Evolutionary conservation across 2,888 invertebrate species (phyloP).

Genomic region (Odontothrips loti): DNA sequence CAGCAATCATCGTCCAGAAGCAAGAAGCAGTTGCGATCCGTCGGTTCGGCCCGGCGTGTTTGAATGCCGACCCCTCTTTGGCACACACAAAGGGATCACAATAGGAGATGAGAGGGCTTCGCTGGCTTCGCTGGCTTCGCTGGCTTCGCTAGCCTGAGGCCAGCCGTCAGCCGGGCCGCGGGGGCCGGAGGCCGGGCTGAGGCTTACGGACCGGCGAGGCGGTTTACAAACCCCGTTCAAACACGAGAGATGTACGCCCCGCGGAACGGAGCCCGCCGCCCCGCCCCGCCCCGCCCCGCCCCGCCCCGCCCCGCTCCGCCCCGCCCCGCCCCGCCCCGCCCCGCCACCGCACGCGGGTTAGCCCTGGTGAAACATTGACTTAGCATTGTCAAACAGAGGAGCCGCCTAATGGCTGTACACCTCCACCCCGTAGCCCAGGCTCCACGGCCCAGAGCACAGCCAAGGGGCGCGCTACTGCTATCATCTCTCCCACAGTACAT

Average conservation of each 20-base stretch:
- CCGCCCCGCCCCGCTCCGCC: background rate
- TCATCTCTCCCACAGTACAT: too few relatives aligned
- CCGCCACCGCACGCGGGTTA: conserved; percentile 3
- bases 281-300: background rate
- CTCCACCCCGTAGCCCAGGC: background rate
- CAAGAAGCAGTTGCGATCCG: background rate
- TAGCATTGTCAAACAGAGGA: conserved; percentile 17
- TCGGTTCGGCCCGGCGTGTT: background rate
- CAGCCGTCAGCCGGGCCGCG: too few relatives aligned
- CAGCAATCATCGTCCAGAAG: background rate
- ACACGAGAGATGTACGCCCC: background rate
- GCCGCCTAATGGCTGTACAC: conserved; percentile 1
- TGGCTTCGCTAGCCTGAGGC: too few relatives aligned
- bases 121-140: too few relatives aligned
- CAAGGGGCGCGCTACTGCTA: background rate
- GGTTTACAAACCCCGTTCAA: background rate
- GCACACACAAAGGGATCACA: conserved; percentile 24
- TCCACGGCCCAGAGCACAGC: background rate
- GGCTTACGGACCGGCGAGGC: background rate
- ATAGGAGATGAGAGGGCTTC: background rate
- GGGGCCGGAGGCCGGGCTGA: background rate
- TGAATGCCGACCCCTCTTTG: background rate
- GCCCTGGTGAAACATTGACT: conserved; percentile 23
- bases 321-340: background rate
- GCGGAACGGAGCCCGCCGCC: background rate